phyloP scores from a whole-genome alignment of 2,113 vertebrate genomes.

The Gavia stellata region DNA sequence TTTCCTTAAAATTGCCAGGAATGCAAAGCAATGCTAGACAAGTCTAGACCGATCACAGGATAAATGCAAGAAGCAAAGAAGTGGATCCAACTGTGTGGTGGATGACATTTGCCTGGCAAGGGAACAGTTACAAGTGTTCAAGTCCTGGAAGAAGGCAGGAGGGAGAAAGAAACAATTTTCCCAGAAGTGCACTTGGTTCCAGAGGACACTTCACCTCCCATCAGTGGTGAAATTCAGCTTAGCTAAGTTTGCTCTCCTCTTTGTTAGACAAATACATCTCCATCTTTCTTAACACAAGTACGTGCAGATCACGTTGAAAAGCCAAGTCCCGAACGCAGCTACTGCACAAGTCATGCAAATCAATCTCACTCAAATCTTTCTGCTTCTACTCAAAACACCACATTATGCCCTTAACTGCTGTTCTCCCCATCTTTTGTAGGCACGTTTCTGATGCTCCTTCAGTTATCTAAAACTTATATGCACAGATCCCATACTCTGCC shows the following conservation, averaged over 20 bases:
- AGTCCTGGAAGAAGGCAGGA: neutral
- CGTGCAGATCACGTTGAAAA: neutral
- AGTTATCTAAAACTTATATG: neutral
- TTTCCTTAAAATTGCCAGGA: neutral
- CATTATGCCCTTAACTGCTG: neutral
- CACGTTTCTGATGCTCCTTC: neutral
- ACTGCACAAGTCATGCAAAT: neutral
- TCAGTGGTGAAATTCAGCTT: neutral
- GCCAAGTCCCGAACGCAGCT: neutral
- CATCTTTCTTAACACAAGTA: neutral
- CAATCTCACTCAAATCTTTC: neutral
- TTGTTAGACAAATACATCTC: neutral
- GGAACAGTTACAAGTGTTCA: neutral
- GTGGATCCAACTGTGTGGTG: neutral
- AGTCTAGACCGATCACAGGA: neutral
- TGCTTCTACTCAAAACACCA: neutral
- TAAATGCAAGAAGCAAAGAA: neutral
- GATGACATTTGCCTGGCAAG: neutral
- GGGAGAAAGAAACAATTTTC: neutral
- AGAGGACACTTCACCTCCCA: neutral
- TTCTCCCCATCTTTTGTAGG: neutral
- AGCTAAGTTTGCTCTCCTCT: neutral
- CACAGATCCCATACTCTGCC: neutral
- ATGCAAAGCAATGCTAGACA: conserved; percentile 3
- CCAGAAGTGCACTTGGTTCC: neutral